Conservation (phyloP, 2,888 invertebrate species). For the Aleiodes leptofemur region DNA sequence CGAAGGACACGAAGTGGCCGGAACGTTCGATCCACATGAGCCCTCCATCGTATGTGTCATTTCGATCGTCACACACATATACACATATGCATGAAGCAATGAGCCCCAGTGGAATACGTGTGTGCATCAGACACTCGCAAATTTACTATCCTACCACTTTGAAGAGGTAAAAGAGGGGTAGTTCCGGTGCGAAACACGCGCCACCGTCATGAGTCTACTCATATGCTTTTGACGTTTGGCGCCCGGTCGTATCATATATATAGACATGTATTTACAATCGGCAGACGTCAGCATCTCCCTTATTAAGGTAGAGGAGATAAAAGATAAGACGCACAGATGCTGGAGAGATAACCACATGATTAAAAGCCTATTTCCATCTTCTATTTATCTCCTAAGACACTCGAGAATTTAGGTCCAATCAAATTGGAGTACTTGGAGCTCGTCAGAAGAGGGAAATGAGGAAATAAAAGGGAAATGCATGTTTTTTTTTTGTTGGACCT, state of each 20-base stretch:
- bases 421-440: no score
- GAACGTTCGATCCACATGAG: conserved; percentile 8
- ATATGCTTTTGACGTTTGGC: conserved; percentile 71
- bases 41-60: not conserved
- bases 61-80: not conserved
- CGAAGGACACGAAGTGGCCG: conserved; percentile 21
- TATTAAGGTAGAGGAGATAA: not conserved
- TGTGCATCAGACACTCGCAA: not conserved
- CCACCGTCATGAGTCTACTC: conserved; percentile 49
- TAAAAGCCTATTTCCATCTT: conserved; percentile 38
- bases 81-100: no score
- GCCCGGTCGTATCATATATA: conserved; percentile 54
- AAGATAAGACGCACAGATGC: conserved; percentile 7
- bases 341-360: not conserved
- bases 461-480: conserved; percentile 46
- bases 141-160: no score
- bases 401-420: no score
- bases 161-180: not conserved
- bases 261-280: not conserved
- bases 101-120: conserved; percentile 4
- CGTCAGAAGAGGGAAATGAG: no score
- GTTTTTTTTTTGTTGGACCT: not conserved
- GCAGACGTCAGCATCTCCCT: not conserved
- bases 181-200: conserved; percentile 49
- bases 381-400: conserved; percentile 15